Evolutionary conservation across 2,797 vertebrate species (phyloP).

Genomic region (Moxostoma hubbsi): DNA sequence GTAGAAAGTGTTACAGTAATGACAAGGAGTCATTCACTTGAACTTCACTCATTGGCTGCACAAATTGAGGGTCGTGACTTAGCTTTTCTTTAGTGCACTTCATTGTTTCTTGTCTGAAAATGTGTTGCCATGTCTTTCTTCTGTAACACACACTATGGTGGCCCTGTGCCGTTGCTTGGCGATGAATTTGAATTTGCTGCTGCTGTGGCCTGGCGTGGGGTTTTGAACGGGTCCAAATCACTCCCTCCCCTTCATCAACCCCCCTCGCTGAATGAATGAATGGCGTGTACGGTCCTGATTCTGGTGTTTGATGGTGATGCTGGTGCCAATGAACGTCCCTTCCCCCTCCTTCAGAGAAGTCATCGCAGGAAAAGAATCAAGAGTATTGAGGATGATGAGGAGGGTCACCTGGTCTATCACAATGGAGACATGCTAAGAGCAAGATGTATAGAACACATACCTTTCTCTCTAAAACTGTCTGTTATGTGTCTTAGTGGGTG

Average conservation of each 20-base stretch:
- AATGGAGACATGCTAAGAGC: constrained; percentile 88
- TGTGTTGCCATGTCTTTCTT: constrained; percentile 93
- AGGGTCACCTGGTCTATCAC: constrained; percentile 91
- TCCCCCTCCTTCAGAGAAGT: constrained; percentile 70
- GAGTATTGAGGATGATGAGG: constrained; percentile 87
- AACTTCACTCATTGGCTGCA: constrained; percentile 28
- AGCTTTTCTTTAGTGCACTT: constrained; percentile 38
- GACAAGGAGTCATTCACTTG: constrained; percentile 2
- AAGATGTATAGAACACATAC: constrained; percentile 83
- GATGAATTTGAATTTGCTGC: constrained; percentile 86
- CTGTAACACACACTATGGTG: constrained; percentile 90
- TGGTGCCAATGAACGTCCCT: constrained; percentile 43
- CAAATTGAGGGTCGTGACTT: constrained; percentile 36
- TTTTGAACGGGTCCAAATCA: constrained; percentile 79
- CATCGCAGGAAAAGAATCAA: constrained; percentile 78
- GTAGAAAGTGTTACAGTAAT: background rate
- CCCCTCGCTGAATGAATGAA: constrained; percentile 80
- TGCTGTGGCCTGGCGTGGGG: constrained; percentile 78
- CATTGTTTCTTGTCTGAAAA: constrained; percentile 81
- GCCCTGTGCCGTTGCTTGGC: constrained; percentile 84
- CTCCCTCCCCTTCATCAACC: constrained; percentile 50
- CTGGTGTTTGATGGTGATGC: constrained; percentile 67
- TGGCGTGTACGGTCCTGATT: constrained; percentile 81
- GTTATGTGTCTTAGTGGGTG: constrained; percentile 68
- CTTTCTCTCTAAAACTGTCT: constrained; percentile 58